Percentiles rank a stretch among this genome's conserved stretches.
phyloP scores from a whole-genome alignment of 2,113 vertebrate species.

The Enhydra lutris region DNA sequence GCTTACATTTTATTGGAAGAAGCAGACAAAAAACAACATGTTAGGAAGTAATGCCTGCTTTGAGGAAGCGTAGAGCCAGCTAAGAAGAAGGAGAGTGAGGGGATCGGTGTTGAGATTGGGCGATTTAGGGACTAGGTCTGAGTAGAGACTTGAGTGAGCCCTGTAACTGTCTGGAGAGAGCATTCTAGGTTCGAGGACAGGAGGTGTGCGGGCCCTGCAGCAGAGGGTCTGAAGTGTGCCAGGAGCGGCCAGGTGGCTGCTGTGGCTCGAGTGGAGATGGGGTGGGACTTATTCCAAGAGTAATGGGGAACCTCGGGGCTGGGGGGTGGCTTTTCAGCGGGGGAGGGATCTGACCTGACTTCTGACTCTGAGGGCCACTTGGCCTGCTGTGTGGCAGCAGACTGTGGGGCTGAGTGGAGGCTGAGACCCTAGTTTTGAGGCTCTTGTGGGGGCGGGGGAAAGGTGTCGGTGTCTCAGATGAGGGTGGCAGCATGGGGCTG shows the following conservation, averaged over 20 bases:
- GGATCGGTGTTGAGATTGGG: too few relatives aligned
- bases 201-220: background rate
- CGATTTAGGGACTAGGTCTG: background rate
- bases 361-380: background rate
- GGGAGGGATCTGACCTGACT: background rate
- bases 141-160: background rate
- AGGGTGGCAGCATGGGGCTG: background rate
- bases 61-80: background rate
- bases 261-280: too few relatives aligned
- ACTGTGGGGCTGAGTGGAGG: background rate
- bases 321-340: background rate
- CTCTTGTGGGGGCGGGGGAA: fast-evolving
- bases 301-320: fast-evolving
- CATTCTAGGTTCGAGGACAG: background rate
- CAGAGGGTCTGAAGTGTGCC: background rate
- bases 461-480: background rate
- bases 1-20: background rate
- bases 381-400: background rate
- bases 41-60: background rate
- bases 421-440: background rate
- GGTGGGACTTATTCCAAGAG: background rate
- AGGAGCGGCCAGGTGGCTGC: background rate
- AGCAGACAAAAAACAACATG: background rate
- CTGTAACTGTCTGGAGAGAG: background rate
- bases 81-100: background rate